Conservation (phyloP, 2,113 vertebrate genomes). For the Pagrus major region DNA sequence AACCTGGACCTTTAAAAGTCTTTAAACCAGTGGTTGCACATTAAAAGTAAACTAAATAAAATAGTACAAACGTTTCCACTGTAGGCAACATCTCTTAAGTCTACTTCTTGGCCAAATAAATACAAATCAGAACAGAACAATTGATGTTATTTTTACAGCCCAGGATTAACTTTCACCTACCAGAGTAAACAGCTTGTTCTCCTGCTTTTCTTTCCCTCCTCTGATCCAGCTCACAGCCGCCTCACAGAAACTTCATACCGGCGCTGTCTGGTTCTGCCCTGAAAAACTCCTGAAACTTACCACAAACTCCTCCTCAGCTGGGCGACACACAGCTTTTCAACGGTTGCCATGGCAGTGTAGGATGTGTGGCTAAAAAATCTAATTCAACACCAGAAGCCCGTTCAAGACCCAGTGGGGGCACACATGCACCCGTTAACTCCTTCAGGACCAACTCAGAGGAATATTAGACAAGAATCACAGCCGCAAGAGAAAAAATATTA, state of each 20-base stretch:
- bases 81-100: not conserved
- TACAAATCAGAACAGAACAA: not conserved
- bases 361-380: slow-evolving; percentile 58
- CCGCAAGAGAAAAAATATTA: no score
- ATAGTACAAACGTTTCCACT: not conserved
- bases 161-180: slow-evolving; percentile 36
- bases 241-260: slow-evolving; percentile 49
- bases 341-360: slow-evolving; percentile 72
- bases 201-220: not conserved
- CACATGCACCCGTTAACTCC: slow-evolving; percentile 44
- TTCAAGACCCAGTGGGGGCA: not conserved
- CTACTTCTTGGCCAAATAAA: not conserved
- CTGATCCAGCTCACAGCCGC: slow-evolving; percentile 30
- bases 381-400: slow-evolving; percentile 49
- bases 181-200: not conserved
- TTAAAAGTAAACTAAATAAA: not conserved
- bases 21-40: not conserved
- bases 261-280: slow-evolving; percentile 73
- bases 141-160: not conserved
- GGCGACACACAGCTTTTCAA: slow-evolving; percentile 53
- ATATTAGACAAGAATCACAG: no score
- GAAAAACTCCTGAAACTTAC: slow-evolving; percentile 64
- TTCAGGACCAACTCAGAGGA: slow-evolving; percentile 36
- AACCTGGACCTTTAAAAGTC: no score
- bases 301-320: slow-evolving; percentile 56